Base-by-base conservation (phyloP, 1,140 invertebrate species). In the Pectinophora gossypiella region DNA sequence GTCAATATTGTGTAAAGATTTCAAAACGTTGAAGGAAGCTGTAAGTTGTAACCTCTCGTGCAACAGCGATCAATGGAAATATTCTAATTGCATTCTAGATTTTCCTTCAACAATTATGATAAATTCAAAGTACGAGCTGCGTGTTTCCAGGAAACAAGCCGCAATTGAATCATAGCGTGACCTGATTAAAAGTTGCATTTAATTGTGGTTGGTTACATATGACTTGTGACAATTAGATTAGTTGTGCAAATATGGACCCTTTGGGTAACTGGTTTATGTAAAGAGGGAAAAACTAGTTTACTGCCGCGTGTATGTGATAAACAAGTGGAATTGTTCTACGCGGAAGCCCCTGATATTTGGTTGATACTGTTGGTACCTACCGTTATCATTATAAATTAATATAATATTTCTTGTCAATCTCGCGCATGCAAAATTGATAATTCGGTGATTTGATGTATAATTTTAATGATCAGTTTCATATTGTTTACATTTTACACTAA, bases 281-380 rank as follows among this genome's bases (percentile, higher is more conserved):
- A 59, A 66, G 48, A 48, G 45, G 49, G 59, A 40, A 55, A 59
- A 56, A 59, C 60, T 66, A 64, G 63, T 61, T 70, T 56, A 51
- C 20, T 5, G 18, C 38, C 67, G 53, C 67, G 67, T 70, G 67
- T 66, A 66, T 15, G 48, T 19, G 67, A 70, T 70, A 70, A 69
- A 57, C 19, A 20, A 23, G 35, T 46, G 51, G 56, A 45, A 40
- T 52, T 51, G 53, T 54, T 47, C 54, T 38, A 55, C 22, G 22
- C 40, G 56, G 61, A 63, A 56, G 58, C 43, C 42, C 46, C 13
- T 15, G n/a, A n/a, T n/a, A n/a, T n/a, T n/a, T n/a, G n/a, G n/a
- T n/a, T n/a, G n/a, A n/a, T n/a, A 13, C n/a, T 15, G 10, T 40
- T 40, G 15, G n/a, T 15, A 40, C 2, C 23, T 5, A n/a, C 16